Percentiles rank a stretch among this genome's conserved stretches.
Conservation (phyloP, 2,888 invertebrate genomes). For the Melipona beecheii region DNA sequence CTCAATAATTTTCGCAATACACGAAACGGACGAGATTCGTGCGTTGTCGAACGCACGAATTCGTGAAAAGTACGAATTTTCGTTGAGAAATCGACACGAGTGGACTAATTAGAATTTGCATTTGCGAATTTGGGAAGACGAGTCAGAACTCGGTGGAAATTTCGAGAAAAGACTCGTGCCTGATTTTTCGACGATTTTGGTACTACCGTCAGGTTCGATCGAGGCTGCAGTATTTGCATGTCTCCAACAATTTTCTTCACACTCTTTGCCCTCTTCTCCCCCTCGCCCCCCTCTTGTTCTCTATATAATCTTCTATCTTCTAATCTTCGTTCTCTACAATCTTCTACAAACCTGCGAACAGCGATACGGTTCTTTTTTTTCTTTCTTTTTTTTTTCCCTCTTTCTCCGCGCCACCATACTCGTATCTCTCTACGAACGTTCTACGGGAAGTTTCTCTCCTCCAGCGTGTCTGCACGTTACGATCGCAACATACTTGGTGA, state of each 20-base stretch:
- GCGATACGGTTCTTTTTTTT: slow-evolving; percentile 13
- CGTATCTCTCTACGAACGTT: neutral
- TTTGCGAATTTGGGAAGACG: too few relatives aligned
- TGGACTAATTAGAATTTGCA: too few relatives aligned
- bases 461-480: slow-evolving; percentile 10
- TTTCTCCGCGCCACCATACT: neutral
- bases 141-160: neutral
- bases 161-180: neutral
- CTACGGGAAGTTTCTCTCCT: neutral
- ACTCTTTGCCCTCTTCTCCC: slow-evolving; percentile 7
- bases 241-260: slow-evolving; percentile 43
- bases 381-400: neutral
- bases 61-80: slow-evolving; percentile 4
- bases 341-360: slow-evolving; percentile 1
- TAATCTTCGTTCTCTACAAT: slow-evolving; percentile 53
- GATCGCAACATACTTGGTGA: neutral
- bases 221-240: slow-evolving; percentile 63
- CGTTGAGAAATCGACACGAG: slow-evolving; percentile 4
- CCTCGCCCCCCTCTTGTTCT: slow-evolving; percentile 38
- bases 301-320: slow-evolving; percentile 47
- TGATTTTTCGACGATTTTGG: slow-evolving; percentile 23
- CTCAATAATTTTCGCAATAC: slow-evolving; percentile 12
- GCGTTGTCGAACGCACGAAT: neutral
- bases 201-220: slow-evolving; percentile 46
- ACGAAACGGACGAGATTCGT: slow-evolving; percentile 21